Base-by-base conservation (phyloP, 2,888 invertebrate genomes). In the Cybosia mesomella region DNA sequence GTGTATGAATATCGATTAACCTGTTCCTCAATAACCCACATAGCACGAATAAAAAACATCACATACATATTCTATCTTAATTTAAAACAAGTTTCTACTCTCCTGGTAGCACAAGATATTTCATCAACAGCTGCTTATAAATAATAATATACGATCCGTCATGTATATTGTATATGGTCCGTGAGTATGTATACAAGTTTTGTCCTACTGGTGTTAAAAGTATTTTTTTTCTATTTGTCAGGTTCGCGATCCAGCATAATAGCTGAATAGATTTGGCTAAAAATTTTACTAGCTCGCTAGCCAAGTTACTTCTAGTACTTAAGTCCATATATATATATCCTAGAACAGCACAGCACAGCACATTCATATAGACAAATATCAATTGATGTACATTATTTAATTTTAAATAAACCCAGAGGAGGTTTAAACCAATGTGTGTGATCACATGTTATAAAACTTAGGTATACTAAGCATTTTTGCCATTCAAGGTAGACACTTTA, bases 121-220 rank as follows among this genome's bases (percentile, higher is more conserved):
- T 89, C 90, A 90, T 91, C 87, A 88, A 73, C 79, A 76, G 74
- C 81, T 75, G 74, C 77, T 76, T 67, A 68, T 67, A n/a, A n/a
- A 68, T 79, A 72, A 72, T 67, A 69, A 72, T 67, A 68, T 69
- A 78, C 74, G 74, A 73, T 72, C 70, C 22, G 21, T 24, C 43
- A 66, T 53, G 21, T 21, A 58, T 24, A 59, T 34, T 61, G 15
- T 21, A 49, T 54, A 53, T 22, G 49, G n/a, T 53, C 34, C 7
- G 32, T 22, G 13, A 24, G 24, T 58, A 36, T 36, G 15, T 22
- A n/a, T 80, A 77, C 34, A 18, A 43, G 43, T 43, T 49, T n/a
- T 49, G n/a, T 49, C n/a, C 49, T 49, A 49, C 49, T 49, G 49
- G n/a, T 43, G n/a, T 43, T 18, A 18, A 18, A 49, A 9, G 8